Evolutionary conservation across 2,888 invertebrate species (phyloP).

Genomic region (Meliscaeva auricollis): DNA sequence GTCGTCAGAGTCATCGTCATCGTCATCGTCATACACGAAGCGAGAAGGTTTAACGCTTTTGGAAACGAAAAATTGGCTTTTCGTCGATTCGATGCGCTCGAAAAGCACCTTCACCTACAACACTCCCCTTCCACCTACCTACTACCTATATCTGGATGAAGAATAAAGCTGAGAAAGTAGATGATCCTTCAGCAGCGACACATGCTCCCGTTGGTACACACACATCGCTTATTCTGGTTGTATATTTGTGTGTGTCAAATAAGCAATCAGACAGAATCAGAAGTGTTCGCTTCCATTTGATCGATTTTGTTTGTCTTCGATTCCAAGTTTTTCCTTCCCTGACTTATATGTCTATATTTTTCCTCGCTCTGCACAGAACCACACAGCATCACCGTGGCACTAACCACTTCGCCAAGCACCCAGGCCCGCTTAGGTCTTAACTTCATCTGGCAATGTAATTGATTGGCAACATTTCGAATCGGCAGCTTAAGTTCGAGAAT

Average conservation of each 20-base stretch:
- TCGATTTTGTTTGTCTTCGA: constrained; percentile 73
- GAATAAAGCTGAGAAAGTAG: constrained; percentile 30
- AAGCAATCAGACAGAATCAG: constrained; percentile 71
- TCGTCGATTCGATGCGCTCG: constrained; percentile 53
- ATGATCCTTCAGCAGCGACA: constrained; percentile 50
- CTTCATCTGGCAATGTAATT: constrained; percentile 55
- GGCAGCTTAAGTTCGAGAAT: constrained; percentile 34
- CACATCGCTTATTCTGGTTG: constrained; percentile 16
- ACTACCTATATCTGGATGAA: too few species aligned
- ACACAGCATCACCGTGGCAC: not conserved
- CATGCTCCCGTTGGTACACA: constrained; percentile 29
- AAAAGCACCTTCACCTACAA: not conserved
- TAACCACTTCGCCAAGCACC: not conserved
- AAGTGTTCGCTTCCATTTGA: constrained; percentile 66
- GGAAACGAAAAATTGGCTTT: constrained; percentile 62
- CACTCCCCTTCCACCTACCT: too few species aligned
- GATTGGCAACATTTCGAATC: constrained; percentile 68
- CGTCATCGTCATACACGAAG: constrained; percentile 19
- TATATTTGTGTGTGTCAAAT: constrained; percentile 59
- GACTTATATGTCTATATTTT: constrained; percentile 17
- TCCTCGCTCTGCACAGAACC: not conserved
- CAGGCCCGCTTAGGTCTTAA: constrained; percentile 36
- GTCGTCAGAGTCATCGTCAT: not conserved
- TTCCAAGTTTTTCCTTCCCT: constrained; percentile 31
- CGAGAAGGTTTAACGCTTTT: constrained; percentile 51